phyloP scores from a whole-genome alignment of 2,797 vertebrate genomes.

The Apogon hyalosoma region DNA sequence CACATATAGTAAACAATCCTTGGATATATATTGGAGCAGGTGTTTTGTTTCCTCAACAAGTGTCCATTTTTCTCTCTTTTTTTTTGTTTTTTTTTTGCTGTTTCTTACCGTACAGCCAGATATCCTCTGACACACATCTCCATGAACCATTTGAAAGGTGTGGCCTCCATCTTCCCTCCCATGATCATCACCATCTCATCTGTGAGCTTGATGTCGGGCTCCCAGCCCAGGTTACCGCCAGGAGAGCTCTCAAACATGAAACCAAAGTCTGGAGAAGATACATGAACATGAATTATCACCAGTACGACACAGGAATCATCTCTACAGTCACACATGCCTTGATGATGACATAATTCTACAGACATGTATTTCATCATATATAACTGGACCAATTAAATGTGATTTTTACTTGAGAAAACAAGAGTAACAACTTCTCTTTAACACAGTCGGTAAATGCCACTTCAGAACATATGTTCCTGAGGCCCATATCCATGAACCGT shows the following conservation, averaged over 20 bases:
- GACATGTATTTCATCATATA: too few relatives aligned
- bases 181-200: constrained; percentile 99
- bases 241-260: constrained; percentile 99
- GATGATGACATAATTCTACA: too few relatives aligned
- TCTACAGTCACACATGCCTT: too few relatives aligned
- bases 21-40: too few relatives aligned
- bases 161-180: constrained; percentile 99
- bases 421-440: too few relatives aligned
- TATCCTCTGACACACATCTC: constrained; percentile 98
- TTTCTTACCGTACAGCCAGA: constrained; percentile 92
- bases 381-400: too few relatives aligned
- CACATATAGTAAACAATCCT: too few relatives aligned
- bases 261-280: constrained; percentile 90
- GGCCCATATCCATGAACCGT: not conserved
- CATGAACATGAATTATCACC: not conserved
- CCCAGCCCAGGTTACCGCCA: constrained; percentile 96
- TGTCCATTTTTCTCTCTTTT: too few relatives aligned
- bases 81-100: too few relatives aligned
- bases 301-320: not conserved
- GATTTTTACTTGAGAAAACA: too few relatives aligned
- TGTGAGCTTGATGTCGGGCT: constrained; percentile 97
- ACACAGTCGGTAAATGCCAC: too few relatives aligned
- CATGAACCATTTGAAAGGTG: constrained; percentile 99
- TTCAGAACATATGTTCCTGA: not conserved
- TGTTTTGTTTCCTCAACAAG: too few relatives aligned